Percentiles rank a stretch among this genome's conserved stretches.
Conservation (phyloP, 2,888 invertebrate species). For the Oligia fasciuncula region DNA sequence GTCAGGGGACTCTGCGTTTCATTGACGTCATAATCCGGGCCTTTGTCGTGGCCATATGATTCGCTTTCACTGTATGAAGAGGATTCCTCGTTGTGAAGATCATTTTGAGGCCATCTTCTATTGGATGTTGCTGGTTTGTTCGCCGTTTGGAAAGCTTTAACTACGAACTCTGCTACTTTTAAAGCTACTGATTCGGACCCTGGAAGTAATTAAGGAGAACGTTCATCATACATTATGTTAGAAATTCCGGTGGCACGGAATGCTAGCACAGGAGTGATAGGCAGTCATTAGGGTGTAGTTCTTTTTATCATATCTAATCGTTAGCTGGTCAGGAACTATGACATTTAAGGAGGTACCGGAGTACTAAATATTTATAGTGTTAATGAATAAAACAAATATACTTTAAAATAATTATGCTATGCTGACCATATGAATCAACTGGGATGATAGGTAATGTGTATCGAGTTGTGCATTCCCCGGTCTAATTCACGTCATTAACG, state of each 20-base stretch:
- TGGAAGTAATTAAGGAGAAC: conserved; percentile 56
- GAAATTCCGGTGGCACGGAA: conserved; percentile 1
- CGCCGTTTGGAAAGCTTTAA: conserved; percentile 82
- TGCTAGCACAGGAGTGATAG: neutral
- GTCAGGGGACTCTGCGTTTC: conserved; percentile 90
- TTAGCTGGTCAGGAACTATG: neutral
- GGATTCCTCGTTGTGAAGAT: conserved; percentile 66
- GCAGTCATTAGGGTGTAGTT: conserved; percentile 1
- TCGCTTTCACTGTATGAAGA: conserved; percentile 64
- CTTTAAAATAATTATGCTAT: neutral
- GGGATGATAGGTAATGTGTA: conserved; percentile 31
- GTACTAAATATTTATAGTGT: neutral
- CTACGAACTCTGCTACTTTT: conserved; percentile 87
- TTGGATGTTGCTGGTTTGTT: conserved; percentile 68
- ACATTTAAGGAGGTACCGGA: neutral
- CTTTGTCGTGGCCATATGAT: conserved; percentile 69
- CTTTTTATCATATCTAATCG: neutral
- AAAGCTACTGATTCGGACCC: conserved; percentile 85
- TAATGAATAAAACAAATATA: neutral
- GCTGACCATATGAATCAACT: neutral
- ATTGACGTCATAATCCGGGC: conserved; percentile 72
- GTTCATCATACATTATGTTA: conserved; percentile 1
- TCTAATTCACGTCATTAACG: conserved; percentile 33
- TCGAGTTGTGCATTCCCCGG: conserved; percentile 24
- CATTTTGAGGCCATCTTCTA: conserved; percentile 66